Evolutionary conservation across 1,140 invertebrate species (phyloP).

Genomic region (Hirudo medicinalis): DNA sequence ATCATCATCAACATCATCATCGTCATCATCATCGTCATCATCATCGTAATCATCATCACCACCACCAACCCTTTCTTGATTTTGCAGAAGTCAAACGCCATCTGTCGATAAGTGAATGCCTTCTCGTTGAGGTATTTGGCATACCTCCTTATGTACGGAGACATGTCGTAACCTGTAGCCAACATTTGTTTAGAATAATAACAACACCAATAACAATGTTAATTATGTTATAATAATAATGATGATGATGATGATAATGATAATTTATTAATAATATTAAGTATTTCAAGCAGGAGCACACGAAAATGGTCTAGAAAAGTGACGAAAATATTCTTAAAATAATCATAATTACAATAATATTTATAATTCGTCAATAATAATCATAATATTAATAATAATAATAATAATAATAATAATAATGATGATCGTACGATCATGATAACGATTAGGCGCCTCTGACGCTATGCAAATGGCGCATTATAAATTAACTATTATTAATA

Average conservation of each 20-base stretch:
- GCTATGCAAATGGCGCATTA: too few relatives aligned
- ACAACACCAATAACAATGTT: not conserved
- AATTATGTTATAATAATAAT: not conserved
- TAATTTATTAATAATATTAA: not conserved
- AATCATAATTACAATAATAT: too few relatives aligned
- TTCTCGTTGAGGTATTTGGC: slow-evolving; percentile 98
- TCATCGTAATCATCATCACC: not conserved
- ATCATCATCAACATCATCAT: not conserved
- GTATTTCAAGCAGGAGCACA: too few relatives aligned
- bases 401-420: too few relatives aligned
- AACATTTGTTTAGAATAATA: not conserved
- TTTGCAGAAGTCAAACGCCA: slow-evolving; percentile 99
- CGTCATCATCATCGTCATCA: not conserved
- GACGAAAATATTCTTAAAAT: too few relatives aligned
- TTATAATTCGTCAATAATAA: too few relatives aligned
- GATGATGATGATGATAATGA: not conserved
- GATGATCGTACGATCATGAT: too few relatives aligned
- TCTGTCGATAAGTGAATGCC: slow-evolving; percentile 86
- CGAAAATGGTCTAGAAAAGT: too few relatives aligned
- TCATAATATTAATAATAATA: too few relatives aligned
- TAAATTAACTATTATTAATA: too few relatives aligned
- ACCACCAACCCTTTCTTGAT: slow-evolving; percentile 80
- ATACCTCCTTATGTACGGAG: slow-evolving; percentile 92
- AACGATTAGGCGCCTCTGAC: too few relatives aligned
- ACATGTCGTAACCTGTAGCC: slow-evolving; percentile 90